A percentile compares a stretch with the other conserved stretches of the same genome.
phyloP scores from a whole-genome alignment of 2,888 invertebrate species.

The Drosophila limbata region DNA sequence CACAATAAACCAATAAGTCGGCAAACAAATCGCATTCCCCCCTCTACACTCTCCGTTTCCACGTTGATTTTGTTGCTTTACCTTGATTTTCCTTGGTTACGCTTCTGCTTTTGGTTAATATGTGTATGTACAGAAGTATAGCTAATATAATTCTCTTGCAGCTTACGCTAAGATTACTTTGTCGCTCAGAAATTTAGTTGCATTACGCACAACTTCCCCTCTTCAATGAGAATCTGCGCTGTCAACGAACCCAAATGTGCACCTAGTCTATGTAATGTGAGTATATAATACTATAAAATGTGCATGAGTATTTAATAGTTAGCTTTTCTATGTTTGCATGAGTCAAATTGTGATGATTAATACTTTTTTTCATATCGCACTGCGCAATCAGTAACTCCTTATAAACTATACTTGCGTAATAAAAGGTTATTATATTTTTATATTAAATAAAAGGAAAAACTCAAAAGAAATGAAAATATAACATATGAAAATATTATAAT shows the following conservation, averaged over 20 bases:
- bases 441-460: neutral
- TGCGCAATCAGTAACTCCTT: constrained; percentile 25
- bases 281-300: constrained; percentile 27
- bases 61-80: neutral
- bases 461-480: too few relatives aligned
- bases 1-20: constrained; percentile 1
- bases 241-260: constrained; percentile 24
- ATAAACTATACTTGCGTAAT: constrained; percentile 15
- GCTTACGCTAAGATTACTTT: constrained; percentile 41
- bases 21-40: neutral
- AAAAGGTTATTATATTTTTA: neutral
- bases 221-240: constrained; percentile 12
- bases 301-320: constrained; percentile 12
- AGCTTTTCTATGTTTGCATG: constrained; percentile 32
- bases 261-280: constrained; percentile 35
- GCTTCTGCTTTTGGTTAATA: neutral
- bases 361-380: constrained; percentile 7
- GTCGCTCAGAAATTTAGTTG: constrained; percentile 37
- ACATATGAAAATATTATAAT: too few relatives aligned
- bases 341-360: constrained; percentile 4
- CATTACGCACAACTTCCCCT: constrained; percentile 2
- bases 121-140: constrained; percentile 4
- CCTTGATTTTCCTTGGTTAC: neutral
- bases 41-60: neutral
- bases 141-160: constrained; percentile 66